Conservation (phyloP, 2,113 vertebrate species). For the Hyaena hyaena region DNA sequence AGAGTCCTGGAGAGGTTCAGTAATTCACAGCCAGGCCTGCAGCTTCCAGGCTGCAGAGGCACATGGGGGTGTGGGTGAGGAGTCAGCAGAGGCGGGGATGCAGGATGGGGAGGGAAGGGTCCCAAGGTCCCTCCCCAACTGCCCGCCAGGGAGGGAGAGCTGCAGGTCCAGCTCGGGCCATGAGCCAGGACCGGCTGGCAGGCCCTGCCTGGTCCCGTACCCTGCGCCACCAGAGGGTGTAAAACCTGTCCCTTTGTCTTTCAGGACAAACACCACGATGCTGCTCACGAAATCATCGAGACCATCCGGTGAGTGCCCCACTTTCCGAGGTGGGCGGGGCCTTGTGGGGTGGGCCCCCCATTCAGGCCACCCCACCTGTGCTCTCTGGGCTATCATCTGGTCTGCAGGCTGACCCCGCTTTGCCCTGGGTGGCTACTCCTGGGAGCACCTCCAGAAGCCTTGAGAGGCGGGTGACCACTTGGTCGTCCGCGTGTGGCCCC, state of each 20-base stretch:
- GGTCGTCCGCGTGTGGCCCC: accelerated
- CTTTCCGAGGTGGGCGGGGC: not conserved
- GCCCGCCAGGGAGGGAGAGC: not conserved
- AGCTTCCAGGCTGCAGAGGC: not conserved
- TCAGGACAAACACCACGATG: slow-evolving; percentile 99
- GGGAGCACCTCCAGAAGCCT: not conserved
- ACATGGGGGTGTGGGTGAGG: not conserved
- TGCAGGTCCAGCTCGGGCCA: not conserved
- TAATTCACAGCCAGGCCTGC: not conserved
- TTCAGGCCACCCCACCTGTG: not conserved
- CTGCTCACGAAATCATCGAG: slow-evolving; percentile 99
- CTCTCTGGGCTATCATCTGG: not conserved
- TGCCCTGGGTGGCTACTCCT: not conserved
- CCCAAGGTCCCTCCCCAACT: not conserved
- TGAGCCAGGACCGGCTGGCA: accelerated
- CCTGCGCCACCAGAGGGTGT: not conserved
- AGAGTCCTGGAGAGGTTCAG: not conserved
- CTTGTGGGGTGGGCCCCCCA: too few relatives aligned
- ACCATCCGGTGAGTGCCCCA: slow-evolving; percentile 93
- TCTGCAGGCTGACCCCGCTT: not conserved
- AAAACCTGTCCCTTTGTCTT: slow-evolving; percentile 37
- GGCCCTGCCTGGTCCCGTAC: not conserved
- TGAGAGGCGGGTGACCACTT: not conserved
- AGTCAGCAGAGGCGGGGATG: not conserved
- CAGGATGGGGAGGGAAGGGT: not conserved